These are phyloP conservation scores for Leptatherina wallacei DNA, from an alignment of 2,797 vertebrate species.

Conservation along the genomic window DNA sequence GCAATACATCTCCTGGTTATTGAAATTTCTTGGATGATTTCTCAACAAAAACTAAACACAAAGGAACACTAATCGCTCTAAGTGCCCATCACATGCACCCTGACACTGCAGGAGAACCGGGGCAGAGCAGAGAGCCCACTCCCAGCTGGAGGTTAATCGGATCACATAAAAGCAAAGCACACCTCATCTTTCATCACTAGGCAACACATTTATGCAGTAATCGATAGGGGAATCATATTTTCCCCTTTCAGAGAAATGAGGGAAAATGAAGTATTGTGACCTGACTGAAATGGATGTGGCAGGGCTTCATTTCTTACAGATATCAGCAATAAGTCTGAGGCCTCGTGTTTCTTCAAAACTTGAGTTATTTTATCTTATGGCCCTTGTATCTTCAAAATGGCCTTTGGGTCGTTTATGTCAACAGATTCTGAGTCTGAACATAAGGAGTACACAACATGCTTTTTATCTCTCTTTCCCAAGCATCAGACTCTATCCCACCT, in stretches of 20 bases:
- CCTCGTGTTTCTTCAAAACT: constrained; percentile 42
- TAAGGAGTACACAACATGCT: constrained; percentile 35
- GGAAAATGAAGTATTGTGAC: constrained; percentile 72
- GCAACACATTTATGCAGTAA: constrained; percentile 78
- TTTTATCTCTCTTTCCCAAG: constrained; percentile 15
- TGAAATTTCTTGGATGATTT: constrained; percentile 56
- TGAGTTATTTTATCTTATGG: constrained; percentile 58
- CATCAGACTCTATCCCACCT: constrained; percentile 43
- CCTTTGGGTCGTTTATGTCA: constrained; percentile 50
- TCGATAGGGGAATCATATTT: constrained; percentile 81
- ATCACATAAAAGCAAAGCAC: constrained; percentile 76
- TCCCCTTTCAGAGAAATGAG: constrained; percentile 78
- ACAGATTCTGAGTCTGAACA: constrained; percentile 48
- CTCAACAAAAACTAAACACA: constrained; percentile 70
- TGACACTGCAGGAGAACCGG: constrained; percentile 59
- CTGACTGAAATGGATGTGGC: constrained; percentile 63
- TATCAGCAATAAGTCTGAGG: constrained; percentile 52
- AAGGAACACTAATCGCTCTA: constrained; percentile 71
- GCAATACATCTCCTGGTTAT: constrained; percentile 62
- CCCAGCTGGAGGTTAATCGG: constrained; percentile 75
- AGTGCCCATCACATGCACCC: constrained; percentile 70
- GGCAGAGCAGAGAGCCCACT: constrained; percentile 50
- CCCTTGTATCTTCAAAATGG: constrained; percentile 44
- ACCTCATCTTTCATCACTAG: constrained; percentile 78
- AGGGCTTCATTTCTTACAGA: constrained; percentile 47